Base-by-base conservation (phyloP, 1,140 invertebrate species). In the Galleria mellonella region DNA sequence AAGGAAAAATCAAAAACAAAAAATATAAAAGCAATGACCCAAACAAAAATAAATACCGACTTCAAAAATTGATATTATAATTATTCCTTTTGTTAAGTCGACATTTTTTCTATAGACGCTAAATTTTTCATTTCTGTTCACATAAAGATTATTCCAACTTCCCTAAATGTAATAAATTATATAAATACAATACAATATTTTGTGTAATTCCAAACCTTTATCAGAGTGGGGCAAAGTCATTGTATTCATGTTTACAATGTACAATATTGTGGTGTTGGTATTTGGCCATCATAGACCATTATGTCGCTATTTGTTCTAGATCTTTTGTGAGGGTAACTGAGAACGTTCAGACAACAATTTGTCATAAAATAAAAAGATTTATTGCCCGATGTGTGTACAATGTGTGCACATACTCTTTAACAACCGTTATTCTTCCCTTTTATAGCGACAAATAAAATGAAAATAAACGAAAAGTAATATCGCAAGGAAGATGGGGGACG, bases 281-380 rank as follows among this genome's bases (percentile, higher is more conserved):
- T 77, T 73, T 68, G 76, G 61, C 72, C 62, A 75, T 75, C 70
- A 59, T 50, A 51, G 62, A 36, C 68, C 51, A 83, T 82, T 79
- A 72, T 77, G 62, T 55, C 50, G 48, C 62, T 84, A 66, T 84
- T 84, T 84, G 81, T 84, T 78, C 77, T 82, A 77, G 58, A 69
- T 57, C 70, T 67, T 67, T 83, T 74, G 75, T 51, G 63, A 67
- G 76, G 72, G 73, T 67, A 62, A 72, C 62, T 61, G 52, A 52
- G 53, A 63, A 23, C 17, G 17, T 51, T 52, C 65, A 64, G 69
- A 77, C 75, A 76, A 79, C 79, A 72, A 82, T 84, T 82, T 84
- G 77, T 84, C 75, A 84, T 84, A 84, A 82, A 83, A 82, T 82
- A 82, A 76, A 83, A 74, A 82, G 77, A 84, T 84, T 84, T 84